Conservation (phyloP, 2,113 vertebrate species). For the Stegastes partitus region DNA sequence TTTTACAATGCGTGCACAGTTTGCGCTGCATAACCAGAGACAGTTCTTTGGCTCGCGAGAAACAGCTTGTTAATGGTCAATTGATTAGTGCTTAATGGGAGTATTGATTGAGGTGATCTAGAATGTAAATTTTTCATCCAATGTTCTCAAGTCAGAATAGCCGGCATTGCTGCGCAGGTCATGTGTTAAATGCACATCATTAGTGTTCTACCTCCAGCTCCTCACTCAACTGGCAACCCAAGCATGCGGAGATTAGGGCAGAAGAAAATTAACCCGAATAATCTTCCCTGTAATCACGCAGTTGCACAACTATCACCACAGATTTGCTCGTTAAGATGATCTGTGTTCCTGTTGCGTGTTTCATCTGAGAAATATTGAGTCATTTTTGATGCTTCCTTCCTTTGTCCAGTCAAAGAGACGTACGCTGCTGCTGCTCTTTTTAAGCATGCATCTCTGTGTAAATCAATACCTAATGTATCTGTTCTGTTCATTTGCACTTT, state of each 20-base stretch:
- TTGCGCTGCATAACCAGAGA: constrained; percentile 28
- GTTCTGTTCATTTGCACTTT: constrained; percentile 59
- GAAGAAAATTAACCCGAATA: constrained; percentile 59
- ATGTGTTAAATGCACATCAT: constrained; percentile 77
- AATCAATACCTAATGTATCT: constrained; percentile 63
- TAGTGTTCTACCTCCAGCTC: constrained; percentile 57
- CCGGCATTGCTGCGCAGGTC: constrained; percentile 60
- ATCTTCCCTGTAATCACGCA: constrained; percentile 48
- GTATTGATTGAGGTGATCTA: constrained; percentile 78
- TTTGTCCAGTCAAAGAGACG: constrained; percentile 20
- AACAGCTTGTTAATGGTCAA: constrained; percentile 81
- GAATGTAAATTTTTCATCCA: constrained; percentile 76
- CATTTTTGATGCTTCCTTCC: constrained; percentile 19
- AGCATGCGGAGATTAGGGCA: constrained; percentile 40
- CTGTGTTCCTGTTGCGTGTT: neutral
- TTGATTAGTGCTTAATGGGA: constrained; percentile 82
- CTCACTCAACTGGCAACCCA: constrained; percentile 56
- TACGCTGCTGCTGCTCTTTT: constrained; percentile 11
- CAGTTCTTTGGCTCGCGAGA: constrained; percentile 58
- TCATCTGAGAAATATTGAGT: constrained; percentile 6
- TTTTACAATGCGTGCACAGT: constrained; percentile 35
- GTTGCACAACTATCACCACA: constrained; percentile 31
- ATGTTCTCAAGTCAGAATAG: constrained; percentile 65
- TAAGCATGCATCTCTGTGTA: constrained; percentile 24
- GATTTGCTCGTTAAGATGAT: constrained; percentile 36